A percentile compares a stretch with the other conserved stretches of the same genome.
Conservation (phyloP, 2,113 vertebrate genomes). For the Psophia crepitans region DNA sequence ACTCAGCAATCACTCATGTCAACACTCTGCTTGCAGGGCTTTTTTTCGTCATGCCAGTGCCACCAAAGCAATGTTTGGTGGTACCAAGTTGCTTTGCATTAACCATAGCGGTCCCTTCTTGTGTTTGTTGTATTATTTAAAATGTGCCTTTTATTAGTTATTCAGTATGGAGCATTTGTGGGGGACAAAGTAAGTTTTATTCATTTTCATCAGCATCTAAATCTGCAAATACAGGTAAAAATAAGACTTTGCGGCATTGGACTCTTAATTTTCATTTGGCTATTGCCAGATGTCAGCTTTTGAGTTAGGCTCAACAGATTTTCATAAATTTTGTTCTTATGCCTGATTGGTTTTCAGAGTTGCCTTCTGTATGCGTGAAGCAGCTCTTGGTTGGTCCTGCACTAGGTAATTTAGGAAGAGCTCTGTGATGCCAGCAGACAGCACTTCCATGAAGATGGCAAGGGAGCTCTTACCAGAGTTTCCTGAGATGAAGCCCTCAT, state of each 20-base stretch:
- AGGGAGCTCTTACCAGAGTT: neutral
- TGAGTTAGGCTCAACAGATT: neutral
- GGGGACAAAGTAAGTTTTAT: neutral
- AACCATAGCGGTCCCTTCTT: neutral
- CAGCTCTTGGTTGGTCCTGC: neutral
- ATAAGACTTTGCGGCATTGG: no score
- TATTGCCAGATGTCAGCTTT: neutral
- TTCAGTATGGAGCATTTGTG: neutral
- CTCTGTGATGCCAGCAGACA: rapidly evolving
- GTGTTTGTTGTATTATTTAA: conserved; percentile 38
- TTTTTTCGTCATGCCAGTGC: neutral
- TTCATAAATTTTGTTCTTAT: neutral
- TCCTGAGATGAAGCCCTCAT: neutral
- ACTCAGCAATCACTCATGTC: neutral
- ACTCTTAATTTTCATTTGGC: neutral
- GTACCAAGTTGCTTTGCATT: neutral
- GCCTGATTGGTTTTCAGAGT: neutral
- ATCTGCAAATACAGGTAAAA: neutral
- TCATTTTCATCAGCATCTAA: conserved; percentile 6
- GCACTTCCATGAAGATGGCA: rapidly evolving
- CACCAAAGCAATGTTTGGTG: neutral
- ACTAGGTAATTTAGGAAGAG: neutral
- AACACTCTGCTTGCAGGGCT: neutral
- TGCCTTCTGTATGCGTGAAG: rapidly evolving
- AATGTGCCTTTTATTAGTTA: neutral